Percentiles rank a stretch among this genome's conserved stretches.
These are phyloP conservation scores for Neofelis nebulosa DNA, from an alignment of 2,113 vertebrate species.

Conservation along the genomic window DNA sequence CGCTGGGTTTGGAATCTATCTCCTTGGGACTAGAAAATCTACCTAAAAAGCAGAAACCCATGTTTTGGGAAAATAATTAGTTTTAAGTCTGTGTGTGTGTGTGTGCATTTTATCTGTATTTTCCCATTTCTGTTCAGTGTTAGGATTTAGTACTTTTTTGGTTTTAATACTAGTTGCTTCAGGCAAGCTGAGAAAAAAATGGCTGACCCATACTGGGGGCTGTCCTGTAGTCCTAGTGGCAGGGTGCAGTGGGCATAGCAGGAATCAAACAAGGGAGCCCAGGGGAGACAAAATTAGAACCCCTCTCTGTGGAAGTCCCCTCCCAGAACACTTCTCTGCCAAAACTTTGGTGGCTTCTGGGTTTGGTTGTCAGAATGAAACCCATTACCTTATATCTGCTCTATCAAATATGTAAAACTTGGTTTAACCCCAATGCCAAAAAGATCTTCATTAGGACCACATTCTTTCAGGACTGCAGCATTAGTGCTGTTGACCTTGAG, in stretches of 20 bases:
- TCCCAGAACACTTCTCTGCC: neutral
- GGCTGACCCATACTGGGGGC: neutral
- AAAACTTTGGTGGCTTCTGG: neutral
- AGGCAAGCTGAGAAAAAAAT: neutral
- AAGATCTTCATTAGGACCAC: neutral
- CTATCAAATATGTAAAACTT: neutral
- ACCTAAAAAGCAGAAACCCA: neutral
- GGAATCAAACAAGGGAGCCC: neutral
- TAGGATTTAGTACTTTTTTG: neutral
- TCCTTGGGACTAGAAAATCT: neutral
- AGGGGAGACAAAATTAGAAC: neutral
- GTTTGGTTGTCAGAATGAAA: neutral
- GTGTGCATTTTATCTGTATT: neutral
- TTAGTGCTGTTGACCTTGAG: neutral
- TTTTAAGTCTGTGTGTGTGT: neutral
- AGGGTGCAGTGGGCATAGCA: too few species aligned
- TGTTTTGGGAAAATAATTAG: neutral
- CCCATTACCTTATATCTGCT: neutral
- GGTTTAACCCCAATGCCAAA: neutral
- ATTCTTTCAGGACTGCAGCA: neutral
- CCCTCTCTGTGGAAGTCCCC: neutral
- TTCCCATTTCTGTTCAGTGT: neutral
- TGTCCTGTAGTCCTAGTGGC: neutral
- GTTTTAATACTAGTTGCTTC: neutral
- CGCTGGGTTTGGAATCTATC: neutral